Percentiles rank a stretch among this genome's conserved stretches.
phyloP scores from a whole-genome alignment of 2,113 vertebrate species.

The Brachionichthys hirsutus region DNA sequence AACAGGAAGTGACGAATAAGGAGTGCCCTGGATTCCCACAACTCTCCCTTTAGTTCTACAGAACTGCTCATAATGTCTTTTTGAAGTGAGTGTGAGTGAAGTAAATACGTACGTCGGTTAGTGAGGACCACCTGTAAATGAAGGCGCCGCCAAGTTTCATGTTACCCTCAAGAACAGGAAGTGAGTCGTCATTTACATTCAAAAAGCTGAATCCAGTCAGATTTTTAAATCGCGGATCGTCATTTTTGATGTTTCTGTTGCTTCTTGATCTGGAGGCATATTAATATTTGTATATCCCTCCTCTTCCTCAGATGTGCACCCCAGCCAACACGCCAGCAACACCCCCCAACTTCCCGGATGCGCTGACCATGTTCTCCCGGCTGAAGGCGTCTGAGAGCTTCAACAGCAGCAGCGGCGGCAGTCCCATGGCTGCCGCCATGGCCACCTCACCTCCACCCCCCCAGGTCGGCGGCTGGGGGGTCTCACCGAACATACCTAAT shows the following conservation, averaged over 20 bases:
- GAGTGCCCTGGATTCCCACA: slow-evolving; percentile 52
- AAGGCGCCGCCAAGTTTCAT: no score
- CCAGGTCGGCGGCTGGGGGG: slow-evolving; percentile 79
- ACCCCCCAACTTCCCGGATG: slow-evolving; percentile 94
- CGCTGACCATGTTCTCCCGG: slow-evolving; percentile 96
- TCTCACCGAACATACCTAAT: slow-evolving; percentile 76
- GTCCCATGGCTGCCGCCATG: slow-evolving; percentile 83
- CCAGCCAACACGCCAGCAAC: slow-evolving; percentile 97
- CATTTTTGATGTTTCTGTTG: background rate
- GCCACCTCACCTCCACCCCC: slow-evolving; percentile 88
- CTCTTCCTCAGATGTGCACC: slow-evolving; percentile 89
- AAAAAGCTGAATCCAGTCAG: no score
- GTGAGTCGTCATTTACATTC: no score
- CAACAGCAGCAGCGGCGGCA: slow-evolving; percentile 80
- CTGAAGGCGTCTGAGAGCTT: slow-evolving; percentile 94
- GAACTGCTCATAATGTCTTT: background rate
- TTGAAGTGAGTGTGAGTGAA: no score
- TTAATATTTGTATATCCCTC: background rate
- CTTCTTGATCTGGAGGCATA: background rate
- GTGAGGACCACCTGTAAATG: no score
- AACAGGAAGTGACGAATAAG: slow-evolving; percentile 50
- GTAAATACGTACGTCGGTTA: no score
- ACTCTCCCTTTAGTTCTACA: slow-evolving; percentile 29
- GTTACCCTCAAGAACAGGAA: no score
- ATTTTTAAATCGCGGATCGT: no score